Base-by-base conservation (phyloP, 2,113 vertebrate genomes). In the Burhinus oedicnemus region DNA sequence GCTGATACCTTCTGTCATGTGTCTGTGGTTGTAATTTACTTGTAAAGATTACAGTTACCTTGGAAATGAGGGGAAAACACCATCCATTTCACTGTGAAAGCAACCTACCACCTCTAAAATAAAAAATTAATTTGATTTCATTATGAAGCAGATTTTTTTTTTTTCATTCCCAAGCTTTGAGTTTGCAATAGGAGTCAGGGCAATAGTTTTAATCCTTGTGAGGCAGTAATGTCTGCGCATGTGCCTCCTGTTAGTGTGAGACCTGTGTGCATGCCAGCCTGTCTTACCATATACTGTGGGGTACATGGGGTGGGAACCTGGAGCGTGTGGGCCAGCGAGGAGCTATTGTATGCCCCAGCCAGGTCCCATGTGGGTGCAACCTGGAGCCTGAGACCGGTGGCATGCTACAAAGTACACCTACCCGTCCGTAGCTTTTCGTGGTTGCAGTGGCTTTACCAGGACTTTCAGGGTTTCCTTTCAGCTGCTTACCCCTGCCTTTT, bases 261-360 rank as follows among this genome's bases (percentile, higher is more conserved):
- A 32, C n/a, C 32, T 68, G 30, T 45, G 25, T 55, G 23, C 19
- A 4, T 22, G 64, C 36, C 29, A 32, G 15, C 19, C 54, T 51
- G 3, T 64, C 80, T 64, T 58, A 23, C 7, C 30, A 3, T 1
- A 11, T 12, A 3, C 40, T 40, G 40, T 40, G 40, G 40, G 40
- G 40, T 40, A 40, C 11, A 40, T 40, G 22, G 3, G 4, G 13
- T 70, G 36, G 51, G 30, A 87, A 44, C 2, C 0, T 6, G 70
- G 15, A 62, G 26, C 0, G 0, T 12, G 34, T 42, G 74, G 19
- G 14, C 34, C 18, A 54, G 40, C 1, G 1, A 71, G 55, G 40
- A 84, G 5, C 9, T 49, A 3, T 10, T 4, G 0, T 18, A 4
- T 45, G 25, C 42, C 83, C 47, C 71, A 68, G 22, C 22, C 38